Base-by-base conservation (phyloP, 2,797 vertebrate genomes). In the Hyperoplus immaculatus region DNA sequence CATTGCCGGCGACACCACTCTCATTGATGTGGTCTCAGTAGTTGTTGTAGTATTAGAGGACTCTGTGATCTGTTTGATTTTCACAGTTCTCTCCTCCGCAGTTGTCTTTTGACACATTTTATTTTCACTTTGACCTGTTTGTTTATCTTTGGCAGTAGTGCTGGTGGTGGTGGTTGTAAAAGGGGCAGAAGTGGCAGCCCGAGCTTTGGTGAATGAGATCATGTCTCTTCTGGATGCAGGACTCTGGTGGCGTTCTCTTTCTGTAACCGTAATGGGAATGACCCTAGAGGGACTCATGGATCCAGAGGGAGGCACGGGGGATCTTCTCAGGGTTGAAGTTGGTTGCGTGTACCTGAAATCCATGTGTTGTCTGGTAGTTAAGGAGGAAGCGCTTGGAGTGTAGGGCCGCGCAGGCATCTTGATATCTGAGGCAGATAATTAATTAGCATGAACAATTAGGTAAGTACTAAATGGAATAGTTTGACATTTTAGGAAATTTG, bases 151-250 rank as follows among this genome's bases (percentile, higher is more conserved):
- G 72, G 74, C 18, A n/a, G 73, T 16, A 15, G 60, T 46, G 14
- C 59, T 29, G 21, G 66, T 18, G 59, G 66, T 61, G 12, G 78
- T 18, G 66, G 78, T 16, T 29, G 29, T 29, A 29, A 29, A 29
- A 18, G 81, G 45, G 60, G 74, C 13, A 51, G 80, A 74, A 46
- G 84, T 55, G 11, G 91, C 77, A 68, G 89, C 85, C 36, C 87
- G 88, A 21, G 94, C 89, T 94, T 95, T 95, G 71, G 80, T 90
- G 81, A 96, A 96, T 41, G 95, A 92, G 70, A 95, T 74, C 93
- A 95, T 95, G 83, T 95, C 95, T 82, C 94, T 95, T 87, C 95
- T 95, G 85, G 92, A 92, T 70, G 84, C 86, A 7, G 94, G 92
- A 83, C 94, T 95, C 80, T 94, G 93, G 75, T 95, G 82, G 45